Percentiles rank a stretch among this genome's conserved stretches.
These are phyloP conservation scores for Polyodon spathula DNA, from an alignment of 2,113 vertebrate species.

Conservation along the genomic window DNA sequence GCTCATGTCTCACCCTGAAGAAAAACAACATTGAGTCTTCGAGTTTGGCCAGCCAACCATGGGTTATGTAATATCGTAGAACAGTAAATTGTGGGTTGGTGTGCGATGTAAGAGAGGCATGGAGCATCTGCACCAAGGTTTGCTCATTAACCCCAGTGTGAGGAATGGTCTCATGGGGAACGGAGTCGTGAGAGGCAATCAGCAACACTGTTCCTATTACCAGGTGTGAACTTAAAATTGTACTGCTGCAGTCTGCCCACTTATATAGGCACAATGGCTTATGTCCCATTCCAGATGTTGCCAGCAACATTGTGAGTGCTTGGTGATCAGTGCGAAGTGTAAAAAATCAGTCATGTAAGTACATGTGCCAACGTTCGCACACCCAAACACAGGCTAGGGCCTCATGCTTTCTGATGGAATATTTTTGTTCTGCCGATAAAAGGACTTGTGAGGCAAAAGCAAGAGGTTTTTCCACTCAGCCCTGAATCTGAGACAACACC, in stretches of 20 bases:
- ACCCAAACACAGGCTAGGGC: not conserved
- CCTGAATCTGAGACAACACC: not conserved
- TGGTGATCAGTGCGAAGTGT: not conserved
- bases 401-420: not conserved
- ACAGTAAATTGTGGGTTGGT: not conserved
- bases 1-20: not conserved
- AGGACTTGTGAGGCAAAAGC: not conserved
- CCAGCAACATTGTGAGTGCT: not conserved
- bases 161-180: not conserved
- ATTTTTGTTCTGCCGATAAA: not conserved
- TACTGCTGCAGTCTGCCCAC: constrained; percentile 3
- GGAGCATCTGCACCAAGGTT: not conserved
- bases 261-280: not conserved
- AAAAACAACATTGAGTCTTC: no score
- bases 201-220: not conserved
- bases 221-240: constrained; percentile 4
- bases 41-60: no score
- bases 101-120: not conserved
- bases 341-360: not conserved
- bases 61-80: not conserved
- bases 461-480: not conserved
- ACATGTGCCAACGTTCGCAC: not conserved
- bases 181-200: not conserved
- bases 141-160: not conserved
- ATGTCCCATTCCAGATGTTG: not conserved